phyloP scores from a whole-genome alignment of 2,888 invertebrate genomes.

The Yponomeuta plumbellus region DNA sequence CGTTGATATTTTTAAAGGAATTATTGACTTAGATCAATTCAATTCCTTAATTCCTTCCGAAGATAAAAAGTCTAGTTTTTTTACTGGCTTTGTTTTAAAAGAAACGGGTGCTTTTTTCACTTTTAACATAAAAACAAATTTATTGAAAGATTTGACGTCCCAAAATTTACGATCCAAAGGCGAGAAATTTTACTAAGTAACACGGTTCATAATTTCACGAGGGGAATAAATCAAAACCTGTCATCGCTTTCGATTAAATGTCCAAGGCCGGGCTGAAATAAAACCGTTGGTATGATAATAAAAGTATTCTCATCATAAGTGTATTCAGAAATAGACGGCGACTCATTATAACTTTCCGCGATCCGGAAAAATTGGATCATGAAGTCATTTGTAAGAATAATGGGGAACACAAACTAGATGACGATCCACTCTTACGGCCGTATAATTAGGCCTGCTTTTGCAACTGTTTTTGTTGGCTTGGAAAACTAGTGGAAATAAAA shows the following conservation, averaged over 20 bases:
- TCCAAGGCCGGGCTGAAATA: constrained; percentile 52
- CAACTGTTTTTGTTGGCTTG: neutral
- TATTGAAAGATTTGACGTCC: neutral
- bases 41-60: too few relatives aligned
- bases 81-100: too few relatives aligned
- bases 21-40: too few relatives aligned
- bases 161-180: neutral
- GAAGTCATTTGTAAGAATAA: constrained; percentile 62
- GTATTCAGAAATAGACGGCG: constrained; percentile 57
- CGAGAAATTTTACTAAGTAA: constrained; percentile 1
- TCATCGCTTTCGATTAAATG: constrained; percentile 71
- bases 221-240: constrained; percentile 60
- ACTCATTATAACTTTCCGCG: constrained; percentile 70
- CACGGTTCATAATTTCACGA: neutral
- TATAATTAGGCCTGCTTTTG: neutral
- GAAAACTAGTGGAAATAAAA: neutral
- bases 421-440: neutral
- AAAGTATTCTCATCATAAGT: constrained; percentile 63
- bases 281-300: constrained; percentile 40
- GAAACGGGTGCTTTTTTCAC: too few relatives aligned
- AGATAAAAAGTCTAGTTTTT: too few relatives aligned
- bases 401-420: constrained; percentile 26
- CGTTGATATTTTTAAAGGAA: too few relatives aligned
- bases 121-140: neutral
- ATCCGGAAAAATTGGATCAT: constrained; percentile 59